phyloP scores from a whole-genome alignment of 2,113 vertebrate genomes.

The Planiliza haematocheilus region DNA sequence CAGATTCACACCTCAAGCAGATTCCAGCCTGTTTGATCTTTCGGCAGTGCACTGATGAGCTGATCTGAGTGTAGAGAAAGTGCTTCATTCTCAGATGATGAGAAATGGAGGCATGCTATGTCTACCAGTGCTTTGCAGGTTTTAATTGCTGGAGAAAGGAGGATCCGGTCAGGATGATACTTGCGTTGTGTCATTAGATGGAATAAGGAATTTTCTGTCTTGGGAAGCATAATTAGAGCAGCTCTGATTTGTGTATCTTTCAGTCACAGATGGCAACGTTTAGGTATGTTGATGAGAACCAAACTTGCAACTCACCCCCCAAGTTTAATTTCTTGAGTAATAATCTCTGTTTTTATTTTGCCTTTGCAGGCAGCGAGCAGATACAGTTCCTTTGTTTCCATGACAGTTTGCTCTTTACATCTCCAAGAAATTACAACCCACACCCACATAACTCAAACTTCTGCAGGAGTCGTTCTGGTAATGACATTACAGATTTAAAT shows the following conservation, averaged over 20 bases:
- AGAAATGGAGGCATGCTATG: constrained; percentile 42
- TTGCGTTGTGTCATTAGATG: constrained; percentile 42
- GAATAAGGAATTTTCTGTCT: constrained; percentile 9
- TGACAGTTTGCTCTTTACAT: too few relatives aligned
- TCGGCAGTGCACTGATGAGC: constrained; percentile 62
- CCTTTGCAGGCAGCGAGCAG: constrained; percentile 2
- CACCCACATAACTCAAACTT: not conserved
- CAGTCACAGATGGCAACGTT: constrained; percentile 44
- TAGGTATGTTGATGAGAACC: constrained; percentile 33
- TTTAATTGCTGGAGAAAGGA: constrained; percentile 63
- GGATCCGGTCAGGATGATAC: constrained; percentile 43
- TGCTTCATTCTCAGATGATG: constrained; percentile 39
- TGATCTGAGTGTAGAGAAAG: constrained; percentile 72
- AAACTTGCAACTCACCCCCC: not conserved
- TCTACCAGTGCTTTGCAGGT: constrained; percentile 31
- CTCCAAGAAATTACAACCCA: not conserved
- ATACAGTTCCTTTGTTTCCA: not conserved
- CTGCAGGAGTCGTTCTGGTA: constrained; percentile 17
- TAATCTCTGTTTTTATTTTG: constrained; percentile 1
- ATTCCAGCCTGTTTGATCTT: constrained; percentile 79
- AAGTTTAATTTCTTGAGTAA: too few relatives aligned
- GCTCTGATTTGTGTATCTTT: constrained; percentile 48
- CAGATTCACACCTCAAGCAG: constrained; percentile 80
- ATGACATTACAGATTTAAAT: not conserved
- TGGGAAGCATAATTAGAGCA: constrained; percentile 47